Percentiles rank a stretch among this genome's conserved stretches.
These are phyloP conservation scores for Microcebus murinus DNA, from an alignment of 2,113 vertebrate species.

Conservation along the genomic window DNA sequence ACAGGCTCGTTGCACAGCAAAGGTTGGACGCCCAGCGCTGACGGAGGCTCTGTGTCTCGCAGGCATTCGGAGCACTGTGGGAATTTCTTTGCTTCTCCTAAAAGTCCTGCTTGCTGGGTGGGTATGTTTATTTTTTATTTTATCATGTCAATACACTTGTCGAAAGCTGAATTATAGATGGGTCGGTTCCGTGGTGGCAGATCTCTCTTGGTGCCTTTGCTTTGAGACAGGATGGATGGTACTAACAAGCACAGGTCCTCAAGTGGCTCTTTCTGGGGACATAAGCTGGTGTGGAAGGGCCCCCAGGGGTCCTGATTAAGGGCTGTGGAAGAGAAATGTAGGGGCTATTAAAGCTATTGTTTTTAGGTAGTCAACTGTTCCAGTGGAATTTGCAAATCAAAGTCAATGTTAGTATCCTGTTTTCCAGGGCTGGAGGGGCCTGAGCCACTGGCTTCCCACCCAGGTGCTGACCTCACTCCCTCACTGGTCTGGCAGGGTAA, in stretches of 20 bases:
- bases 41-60: background rate
- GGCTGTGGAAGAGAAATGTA: too few relatives aligned
- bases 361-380: background rate
- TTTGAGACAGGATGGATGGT: background rate
- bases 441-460: background rate
- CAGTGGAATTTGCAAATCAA: background rate
- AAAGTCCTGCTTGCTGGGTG: background rate
- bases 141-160: background rate
- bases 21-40: fast-evolving
- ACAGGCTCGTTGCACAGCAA: background rate
- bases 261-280: background rate
- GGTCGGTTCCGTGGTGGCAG: background rate
- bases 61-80: background rate
- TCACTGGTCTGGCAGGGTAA: background rate
- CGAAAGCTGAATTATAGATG: too few relatives aligned
- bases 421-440: background rate
- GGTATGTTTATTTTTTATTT: background rate
- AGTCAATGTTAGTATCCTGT: background rate
- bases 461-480: background rate
- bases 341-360: background rate
- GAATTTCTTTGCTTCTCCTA: background rate
- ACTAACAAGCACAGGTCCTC: background rate
- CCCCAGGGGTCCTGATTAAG: background rate
- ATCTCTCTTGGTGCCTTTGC: background rate
- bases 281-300: background rate